Conservation (phyloP, 2,888 invertebrate species). For the Acleris holmiana region DNA sequence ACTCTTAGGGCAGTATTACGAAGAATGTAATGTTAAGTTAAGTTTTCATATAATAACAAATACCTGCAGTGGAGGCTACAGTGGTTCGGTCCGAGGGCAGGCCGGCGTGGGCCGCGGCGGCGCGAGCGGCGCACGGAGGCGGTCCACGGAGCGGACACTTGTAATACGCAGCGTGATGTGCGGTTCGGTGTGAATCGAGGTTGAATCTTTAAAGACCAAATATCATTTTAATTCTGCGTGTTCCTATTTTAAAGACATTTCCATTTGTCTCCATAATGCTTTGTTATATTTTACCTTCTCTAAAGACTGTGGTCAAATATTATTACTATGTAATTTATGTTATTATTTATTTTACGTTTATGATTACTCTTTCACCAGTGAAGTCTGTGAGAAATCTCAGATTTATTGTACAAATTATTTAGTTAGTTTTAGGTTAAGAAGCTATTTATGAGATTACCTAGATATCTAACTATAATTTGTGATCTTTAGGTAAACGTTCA, state of each 20-base stretch:
- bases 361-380: slow-evolving; percentile 70
- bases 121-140: slow-evolving; percentile 67
- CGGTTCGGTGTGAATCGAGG: slow-evolving; percentile 47
- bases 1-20: slow-evolving; percentile 75
- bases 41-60: slow-evolving; percentile 53
- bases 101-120: slow-evolving; percentile 45
- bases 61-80: slow-evolving; percentile 69
- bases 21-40: slow-evolving; percentile 62
- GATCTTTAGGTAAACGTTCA: slow-evolving; percentile 69
- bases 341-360: slow-evolving; percentile 79
- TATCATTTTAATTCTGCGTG: slow-evolving; percentile 66
- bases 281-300: slow-evolving; percentile 68
- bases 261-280: slow-evolving; percentile 59
- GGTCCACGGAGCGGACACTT: slow-evolving; percentile 59
- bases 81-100: slow-evolving; percentile 57
- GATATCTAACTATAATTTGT: slow-evolving; percentile 77
- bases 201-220: slow-evolving; percentile 67
- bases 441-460: slow-evolving; percentile 84
- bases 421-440: slow-evolving; percentile 69
- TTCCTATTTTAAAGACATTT: slow-evolving; percentile 79
- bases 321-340: slow-evolving; percentile 72
- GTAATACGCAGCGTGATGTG: slow-evolving; percentile 49
- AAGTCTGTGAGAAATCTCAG: slow-evolving; percentile 67
- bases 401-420: slow-evolving; percentile 82
- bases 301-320: slow-evolving; percentile 79